These are phyloP conservation scores for Acrossocheilus wenchowensis DNA, from an alignment of 2,797 vertebrate genomes.

Conservation along the genomic window DNA sequence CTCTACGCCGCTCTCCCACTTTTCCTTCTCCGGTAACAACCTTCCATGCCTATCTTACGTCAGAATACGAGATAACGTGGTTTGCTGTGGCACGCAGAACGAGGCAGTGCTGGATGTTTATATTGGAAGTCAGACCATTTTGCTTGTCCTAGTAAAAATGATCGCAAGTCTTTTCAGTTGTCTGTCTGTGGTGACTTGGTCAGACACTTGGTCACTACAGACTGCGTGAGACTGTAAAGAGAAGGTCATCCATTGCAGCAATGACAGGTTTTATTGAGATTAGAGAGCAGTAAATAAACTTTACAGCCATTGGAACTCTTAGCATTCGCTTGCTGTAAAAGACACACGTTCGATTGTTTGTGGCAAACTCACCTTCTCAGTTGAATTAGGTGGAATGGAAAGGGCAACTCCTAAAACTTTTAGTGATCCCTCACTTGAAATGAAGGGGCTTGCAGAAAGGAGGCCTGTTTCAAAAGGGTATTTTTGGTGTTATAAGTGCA, in stretches of 20 bases:
- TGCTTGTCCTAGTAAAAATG: conserved; percentile 14
- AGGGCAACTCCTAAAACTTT: conserved; percentile 30
- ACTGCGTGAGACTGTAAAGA: conserved; percentile 26
- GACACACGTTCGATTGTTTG: conserved; percentile 2
- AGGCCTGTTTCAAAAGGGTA: not conserved
- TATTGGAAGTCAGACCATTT: conserved; percentile 2
- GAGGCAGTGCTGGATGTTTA: conserved; percentile 23
- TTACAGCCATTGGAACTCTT: conserved; percentile 46
- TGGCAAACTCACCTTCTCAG: conserved; percentile 36
- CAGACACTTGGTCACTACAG: conserved; percentile 29
- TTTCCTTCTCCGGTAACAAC: conserved; percentile 64
- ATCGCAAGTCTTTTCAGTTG: not conserved
- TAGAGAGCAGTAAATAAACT: conserved; percentile 55
- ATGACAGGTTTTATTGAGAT: conserved; percentile 54
- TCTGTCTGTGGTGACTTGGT: conserved; percentile 41
- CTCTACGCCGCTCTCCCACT: conserved; percentile 64
- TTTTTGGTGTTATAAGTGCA: not conserved
- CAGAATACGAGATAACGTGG: conserved; percentile 67
- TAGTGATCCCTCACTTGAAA: conserved; percentile 5
- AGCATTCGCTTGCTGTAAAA: conserved; percentile 34
- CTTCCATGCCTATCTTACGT: conserved; percentile 68
- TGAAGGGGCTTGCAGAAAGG: not conserved
- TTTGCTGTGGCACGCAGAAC: conserved; percentile 49
- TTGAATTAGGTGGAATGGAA: conserved; percentile 28
- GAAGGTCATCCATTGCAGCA: conserved; percentile 52